Percentiles rank a stretch among this genome's conserved stretches.
Conservation (phyloP, 2,888 invertebrate species). For the Torymus texanus region DNA sequence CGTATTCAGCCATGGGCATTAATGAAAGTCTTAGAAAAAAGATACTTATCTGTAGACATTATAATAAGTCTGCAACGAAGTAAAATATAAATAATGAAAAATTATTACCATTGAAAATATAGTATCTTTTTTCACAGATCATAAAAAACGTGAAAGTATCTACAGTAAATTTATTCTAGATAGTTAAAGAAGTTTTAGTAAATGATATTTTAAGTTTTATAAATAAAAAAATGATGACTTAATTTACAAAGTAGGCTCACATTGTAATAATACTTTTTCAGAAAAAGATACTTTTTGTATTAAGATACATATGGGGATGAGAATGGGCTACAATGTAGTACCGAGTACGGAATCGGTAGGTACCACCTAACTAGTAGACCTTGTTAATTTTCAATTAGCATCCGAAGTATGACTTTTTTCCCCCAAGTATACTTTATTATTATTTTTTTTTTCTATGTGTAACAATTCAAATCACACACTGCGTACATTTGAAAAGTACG, state of each 20-base stretch:
- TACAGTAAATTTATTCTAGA: too few species aligned
- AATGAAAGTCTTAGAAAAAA: too few species aligned
- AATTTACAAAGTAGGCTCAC: conserved; percentile 37
- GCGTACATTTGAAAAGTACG: conserved; percentile 6
- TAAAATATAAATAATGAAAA: too few species aligned
- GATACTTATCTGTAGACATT: too few species aligned
- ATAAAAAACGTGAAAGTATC: too few species aligned
- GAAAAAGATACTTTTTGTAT: conserved; percentile 32
- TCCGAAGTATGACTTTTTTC: conserved; percentile 14
- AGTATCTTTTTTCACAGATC: too few species aligned
- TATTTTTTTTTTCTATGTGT: conserved; percentile 16
- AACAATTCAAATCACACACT: conserved; percentile 5
- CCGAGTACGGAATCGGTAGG: conserved; percentile 50
- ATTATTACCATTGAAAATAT: too few species aligned
- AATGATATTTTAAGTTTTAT: background rate
- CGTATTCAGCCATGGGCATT: too few species aligned
- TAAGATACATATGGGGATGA: conserved; percentile 29
- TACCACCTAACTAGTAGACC: conserved; percentile 25
- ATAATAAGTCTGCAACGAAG: background rate
- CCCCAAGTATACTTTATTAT: background rate
- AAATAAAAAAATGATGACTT: conserved; percentile 14
- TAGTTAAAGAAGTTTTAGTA: too few species aligned
- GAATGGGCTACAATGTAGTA: conserved; percentile 43
- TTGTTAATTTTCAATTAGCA: conserved; percentile 11
- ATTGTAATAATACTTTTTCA: background rate